A percentile compares a stretch with the other conserved stretches of the same genome.
Conservation (phyloP, 2,113 vertebrate genomes). For the Arizona elegans region DNA sequence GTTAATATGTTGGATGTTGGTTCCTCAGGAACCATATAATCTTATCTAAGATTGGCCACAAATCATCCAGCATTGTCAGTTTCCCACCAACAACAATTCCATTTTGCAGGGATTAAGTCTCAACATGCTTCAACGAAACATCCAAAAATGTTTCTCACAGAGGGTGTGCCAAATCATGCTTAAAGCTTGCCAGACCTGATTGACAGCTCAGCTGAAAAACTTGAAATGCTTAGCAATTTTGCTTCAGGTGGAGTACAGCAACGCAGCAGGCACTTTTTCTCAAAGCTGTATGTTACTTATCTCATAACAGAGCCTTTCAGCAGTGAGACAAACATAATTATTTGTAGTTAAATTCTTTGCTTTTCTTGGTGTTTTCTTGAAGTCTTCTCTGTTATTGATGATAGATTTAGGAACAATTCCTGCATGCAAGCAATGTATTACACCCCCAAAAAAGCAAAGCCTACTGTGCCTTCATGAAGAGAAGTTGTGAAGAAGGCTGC, state of each 20-base stretch:
- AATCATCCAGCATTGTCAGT: background rate
- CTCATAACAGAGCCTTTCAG: constrained; percentile 21
- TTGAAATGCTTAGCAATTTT: constrained; percentile 59
- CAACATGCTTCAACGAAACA: constrained; percentile 30
- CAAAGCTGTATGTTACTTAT: constrained; percentile 19
- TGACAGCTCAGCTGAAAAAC: constrained; percentile 46
- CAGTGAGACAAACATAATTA: constrained; percentile 6
- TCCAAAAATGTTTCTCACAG: constrained; percentile 50
- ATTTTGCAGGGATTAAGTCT: background rate
- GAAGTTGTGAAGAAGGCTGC: background rate
- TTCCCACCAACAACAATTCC: background rate
- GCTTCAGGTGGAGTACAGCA: constrained; percentile 43
- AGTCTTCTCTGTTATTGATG: constrained; percentile 1
- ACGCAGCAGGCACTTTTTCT: constrained; percentile 22
- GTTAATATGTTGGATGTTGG: background rate
- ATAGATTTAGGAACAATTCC: background rate
- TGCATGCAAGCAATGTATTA: background rate
- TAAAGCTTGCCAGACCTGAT: constrained; percentile 62
- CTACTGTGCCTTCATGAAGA: background rate
- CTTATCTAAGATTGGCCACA: background rate
- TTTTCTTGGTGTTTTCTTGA: constrained; percentile 33
- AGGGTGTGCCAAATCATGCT: constrained; percentile 56
- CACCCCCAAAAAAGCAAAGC: background rate
- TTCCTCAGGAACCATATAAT: background rate
- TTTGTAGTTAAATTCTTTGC: constrained; percentile 9